Conservation (phyloP, 1,140 invertebrate species). For the Chironomus striatipennis region DNA sequence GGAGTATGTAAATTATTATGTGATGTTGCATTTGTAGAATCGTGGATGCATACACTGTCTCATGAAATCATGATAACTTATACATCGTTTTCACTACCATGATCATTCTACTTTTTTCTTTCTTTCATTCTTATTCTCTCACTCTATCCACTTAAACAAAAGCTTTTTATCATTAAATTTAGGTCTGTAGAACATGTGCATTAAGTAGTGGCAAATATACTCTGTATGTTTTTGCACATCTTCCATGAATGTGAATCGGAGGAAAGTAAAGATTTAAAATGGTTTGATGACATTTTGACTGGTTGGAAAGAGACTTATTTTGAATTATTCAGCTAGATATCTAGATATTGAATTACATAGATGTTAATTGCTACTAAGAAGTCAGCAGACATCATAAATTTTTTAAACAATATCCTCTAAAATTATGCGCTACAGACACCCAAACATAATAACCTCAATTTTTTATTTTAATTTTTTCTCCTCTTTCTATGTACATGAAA, state of each 20-base stretch:
- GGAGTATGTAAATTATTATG: not conserved
- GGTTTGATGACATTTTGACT: too few relatives aligned
- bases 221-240: not conserved
- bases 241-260: not conserved
- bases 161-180: constrained; percentile 6
- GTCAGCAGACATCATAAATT: too few relatives aligned
- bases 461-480: not conserved
- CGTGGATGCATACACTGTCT: not conserved
- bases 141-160: not conserved
- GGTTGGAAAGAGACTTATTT: too few relatives aligned
- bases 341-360: too few relatives aligned
- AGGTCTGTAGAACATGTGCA: not conserved
- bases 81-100: not conserved
- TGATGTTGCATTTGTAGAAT: not conserved
- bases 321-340: too few relatives aligned
- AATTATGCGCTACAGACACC: too few relatives aligned
- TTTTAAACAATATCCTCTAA: too few relatives aligned
- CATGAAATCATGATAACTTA: not conserved
- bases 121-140: too few relatives aligned
- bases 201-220: not conserved
- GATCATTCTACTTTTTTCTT: too few relatives aligned
- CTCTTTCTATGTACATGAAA: not conserved
- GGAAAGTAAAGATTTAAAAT: not conserved
- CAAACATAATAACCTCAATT: too few relatives aligned
- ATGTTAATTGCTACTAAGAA: too few relatives aligned